Evolutionary conservation across 2,113 vertebrate genomes (phyloP), one percentile per base, ranked within the genome.

Genomic region (Lagopus muta): DNA sequence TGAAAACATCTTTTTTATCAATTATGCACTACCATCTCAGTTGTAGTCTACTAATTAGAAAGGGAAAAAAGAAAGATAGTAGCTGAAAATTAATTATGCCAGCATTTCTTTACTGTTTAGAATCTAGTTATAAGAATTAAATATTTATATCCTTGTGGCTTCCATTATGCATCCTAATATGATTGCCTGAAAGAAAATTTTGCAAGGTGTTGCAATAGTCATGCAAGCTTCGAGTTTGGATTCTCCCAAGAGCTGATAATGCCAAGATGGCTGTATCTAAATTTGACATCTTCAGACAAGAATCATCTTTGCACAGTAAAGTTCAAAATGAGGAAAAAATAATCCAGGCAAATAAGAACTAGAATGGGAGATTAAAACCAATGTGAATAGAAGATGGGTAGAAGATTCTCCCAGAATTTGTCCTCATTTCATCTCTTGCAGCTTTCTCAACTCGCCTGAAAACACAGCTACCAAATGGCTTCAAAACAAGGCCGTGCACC

Each of bases 51-150:
- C 93, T 97, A 97, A 97, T 97, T 97, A 95, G 93, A 97, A 97
- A 96, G 83, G 82, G 77, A 92, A 93, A 93, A 80, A 94, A 96
- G 89, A 93, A 85, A 89, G 88, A 75, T 65, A 80, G 80, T 76
- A 65, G 54, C 69, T 91, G 94, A 95, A 97, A 97, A 97, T 96
- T 96, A 97, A 97, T 97, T 92, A 96, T 47, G 91, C 86, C 88
- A 93, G 78, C 91, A 70, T 54, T 96, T 85, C 96, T 94, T 69
- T 89, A 92, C 82, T 94, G 83, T 95, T 97, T 97, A 93, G 76
- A 95, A 94, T 50, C 81, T 72, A 91, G 92, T 94, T 97, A 96
- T 91, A 96, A 71, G 54, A 95, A 97, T 97, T 94, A 97, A 95
- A 95, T 94, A 96, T 96, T 97, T 95, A 96, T 95, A 96, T 93